Evolutionary conservation across 1,140 invertebrate species (phyloP).

Genomic region (Drosophila nannoptera): DNA sequence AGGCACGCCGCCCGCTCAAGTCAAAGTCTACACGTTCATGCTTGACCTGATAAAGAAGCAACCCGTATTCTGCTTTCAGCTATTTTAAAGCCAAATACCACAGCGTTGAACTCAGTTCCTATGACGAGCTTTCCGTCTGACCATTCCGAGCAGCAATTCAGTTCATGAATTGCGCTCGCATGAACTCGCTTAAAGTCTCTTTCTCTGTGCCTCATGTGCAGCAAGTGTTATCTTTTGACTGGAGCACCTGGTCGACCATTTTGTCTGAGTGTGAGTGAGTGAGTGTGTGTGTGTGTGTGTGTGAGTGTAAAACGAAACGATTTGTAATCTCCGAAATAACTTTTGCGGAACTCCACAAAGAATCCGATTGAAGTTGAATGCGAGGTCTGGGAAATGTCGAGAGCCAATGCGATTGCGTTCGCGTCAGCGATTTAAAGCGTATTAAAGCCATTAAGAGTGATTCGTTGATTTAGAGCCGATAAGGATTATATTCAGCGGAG

Average conservation of each 20-base stretch:
- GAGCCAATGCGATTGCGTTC: neutral
- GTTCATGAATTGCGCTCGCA: neutral
- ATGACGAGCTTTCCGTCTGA: too few relatives aligned
- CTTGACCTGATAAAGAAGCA: neutral
- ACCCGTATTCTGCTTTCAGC: too few relatives aligned
- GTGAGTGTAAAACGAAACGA: constrained; percentile 10
- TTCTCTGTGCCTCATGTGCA: constrained; percentile 21
- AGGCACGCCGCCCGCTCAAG: constrained; percentile 35
- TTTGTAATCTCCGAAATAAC: constrained; percentile 51
- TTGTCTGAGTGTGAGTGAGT: constrained; percentile 9
- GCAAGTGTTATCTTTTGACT: constrained; percentile 3
- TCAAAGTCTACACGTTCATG: constrained; percentile 7
- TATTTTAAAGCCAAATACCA: too few relatives aligned
- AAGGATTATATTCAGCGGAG: constrained; percentile 1
- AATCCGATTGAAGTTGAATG: constrained; percentile 21
- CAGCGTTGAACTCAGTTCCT: too few relatives aligned
- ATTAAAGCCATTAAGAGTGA: constrained; percentile 19
- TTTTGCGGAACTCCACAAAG: constrained; percentile 5
- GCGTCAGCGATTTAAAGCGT: neutral
- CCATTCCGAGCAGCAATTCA: neutral
- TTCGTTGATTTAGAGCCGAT: constrained; percentile 6
- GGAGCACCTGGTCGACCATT: constrained; percentile 8
- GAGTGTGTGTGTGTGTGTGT: too few relatives aligned
- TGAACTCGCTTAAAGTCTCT: constrained; percentile 1
- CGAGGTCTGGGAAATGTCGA: constrained; percentile 1